Evolutionary conservation across 2,888 invertebrate genomes (phyloP), one percentile per base, ranked within the genome.

Genomic region (Trypoxylon attenuatum): DNA sequence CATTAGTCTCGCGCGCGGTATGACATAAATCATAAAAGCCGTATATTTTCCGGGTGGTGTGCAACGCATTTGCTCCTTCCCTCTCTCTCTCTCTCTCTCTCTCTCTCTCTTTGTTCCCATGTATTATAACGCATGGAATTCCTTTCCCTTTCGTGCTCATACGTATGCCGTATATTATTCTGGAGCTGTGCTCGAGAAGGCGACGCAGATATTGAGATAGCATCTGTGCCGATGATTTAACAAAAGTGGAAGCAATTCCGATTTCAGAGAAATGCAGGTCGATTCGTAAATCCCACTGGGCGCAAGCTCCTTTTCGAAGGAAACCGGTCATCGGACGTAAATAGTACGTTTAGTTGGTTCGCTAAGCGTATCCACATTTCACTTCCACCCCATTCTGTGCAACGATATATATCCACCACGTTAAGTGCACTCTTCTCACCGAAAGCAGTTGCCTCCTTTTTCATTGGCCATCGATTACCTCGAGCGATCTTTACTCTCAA

Each of bases 391-490:
- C 66, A 68, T 66, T 58, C 56, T 39, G 25, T 42, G 46, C 43
- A 29, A 39, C 64, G 69, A 76, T 74, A 73, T 76, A 73, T 71
- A 76, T 69, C 55, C 58, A 60, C 42, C 59, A 52, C 73, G 65
- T 73, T 69, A 76, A 76, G 71, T 65, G 68, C 76, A 66, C 63
- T 25, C 69, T 75, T 71, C 73, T 73, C 76, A 63, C 21, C 76
- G 43, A 1, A 50, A n/a, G 45, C 55, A 19, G 21, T 27, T 13
- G 15, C 16, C 18, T 42, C 15, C 22, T 67, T 64, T n/a, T n/a
- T 69, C 52, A 53, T 69, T 58, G 38, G 45, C 54, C 39, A 38
- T 46, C 42, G 45, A 33, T 33, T 39, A 13, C 33, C 41, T 38
- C 56, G 56, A 54, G 70, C 60, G 69, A 63, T 54, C 33, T 51